Evolutionary conservation across 2,797 vertebrate genomes (phyloP), one percentile per base, ranked within the genome.

Genomic region (Antennarius maculatus): DNA sequence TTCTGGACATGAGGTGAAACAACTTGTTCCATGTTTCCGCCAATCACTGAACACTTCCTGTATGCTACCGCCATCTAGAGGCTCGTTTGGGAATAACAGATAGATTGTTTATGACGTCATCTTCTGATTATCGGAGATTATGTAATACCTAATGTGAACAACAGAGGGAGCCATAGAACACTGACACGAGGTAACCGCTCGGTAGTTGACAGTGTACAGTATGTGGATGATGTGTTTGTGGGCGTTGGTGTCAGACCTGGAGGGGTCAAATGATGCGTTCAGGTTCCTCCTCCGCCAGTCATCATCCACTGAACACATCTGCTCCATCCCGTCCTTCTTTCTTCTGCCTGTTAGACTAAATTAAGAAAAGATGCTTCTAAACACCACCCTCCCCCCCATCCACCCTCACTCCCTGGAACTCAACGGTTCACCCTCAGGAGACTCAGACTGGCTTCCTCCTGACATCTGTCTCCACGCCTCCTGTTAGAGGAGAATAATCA

Each of bases 1-100:
- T 23, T 23, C 23, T 23, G 23, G 23, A 23, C 23, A 23, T 23
- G 23, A 23, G 23, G 23, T 23, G 23, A 23, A 23, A 23, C 23
- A 23, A 23, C 23, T 23, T 23, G 23, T 23, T 9, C 50, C 50
- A 28, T 23, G 7, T 46, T 42, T 50, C 48, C 6, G 12, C 3
- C 52, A 31, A 11, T 37, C 54, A 5, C 18, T 61, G 34, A 59
- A 37, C 46, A 6, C 54, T 28, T 29, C 65, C 47, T 68, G 75
- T 82, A 7, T 49, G 45, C 3, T 73, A 39, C 76, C 41, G 55
- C 74, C 83, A 66, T 31, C 83, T 67, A 54, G 71, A 69, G 86
- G 76, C 11, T 0, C 2, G 1, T 0, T 0, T 8, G 14, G 14
- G 12, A 62, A 62, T 7, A 16, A 11, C 66, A 54, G 18, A 16